phyloP scores from a whole-genome alignment of 2,888 invertebrate genomes.

The Lymantria monacha region DNA sequence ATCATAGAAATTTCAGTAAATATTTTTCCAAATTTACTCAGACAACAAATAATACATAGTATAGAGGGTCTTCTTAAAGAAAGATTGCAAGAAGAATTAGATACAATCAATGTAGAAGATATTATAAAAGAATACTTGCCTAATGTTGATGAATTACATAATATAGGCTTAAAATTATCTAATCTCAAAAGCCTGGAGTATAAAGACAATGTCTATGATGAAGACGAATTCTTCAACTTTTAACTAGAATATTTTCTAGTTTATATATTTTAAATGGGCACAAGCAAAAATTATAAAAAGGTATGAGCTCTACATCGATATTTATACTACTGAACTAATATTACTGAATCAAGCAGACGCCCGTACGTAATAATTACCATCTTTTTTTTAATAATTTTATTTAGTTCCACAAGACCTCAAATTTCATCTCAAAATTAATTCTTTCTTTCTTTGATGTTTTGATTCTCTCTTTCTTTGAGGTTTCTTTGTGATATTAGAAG shows the following conservation, averaged over 20 bases:
- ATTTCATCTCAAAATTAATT: too few species aligned
- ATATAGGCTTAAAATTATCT: slow-evolving; percentile 69
- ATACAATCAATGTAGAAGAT: slow-evolving; percentile 88
- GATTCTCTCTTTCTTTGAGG: too few species aligned
- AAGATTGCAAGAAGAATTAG: slow-evolving; percentile 87
- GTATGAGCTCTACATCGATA: too few species aligned
- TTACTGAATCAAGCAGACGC: too few species aligned
- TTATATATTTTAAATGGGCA: too few species aligned
- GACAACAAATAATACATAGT: slow-evolving; percentile 94
- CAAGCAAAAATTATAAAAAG: too few species aligned
- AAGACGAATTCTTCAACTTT: slow-evolving; percentile 77
- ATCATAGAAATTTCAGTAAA: slow-evolving; percentile 90
- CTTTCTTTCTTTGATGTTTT: too few species aligned
- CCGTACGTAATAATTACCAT: too few species aligned
- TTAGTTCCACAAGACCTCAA: too few species aligned
- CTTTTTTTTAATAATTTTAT: too few species aligned
- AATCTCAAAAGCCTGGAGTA: slow-evolving; percentile 45
- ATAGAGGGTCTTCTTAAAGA: slow-evolving; percentile 89
- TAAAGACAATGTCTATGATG: slow-evolving; percentile 51
- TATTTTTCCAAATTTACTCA: slow-evolving; percentile 90
- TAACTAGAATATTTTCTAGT: slow-evolving; percentile 37
- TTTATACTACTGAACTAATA: too few species aligned
- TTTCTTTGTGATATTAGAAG: too few species aligned
- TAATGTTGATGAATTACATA: slow-evolving; percentile 84
- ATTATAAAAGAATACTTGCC: slow-evolving; percentile 87